Percentiles rank a stretch among this genome's conserved stretches.
phyloP scores from a whole-genome alignment of 2,888 invertebrate species.

The Stenoptilia bipunctidactyla region DNA sequence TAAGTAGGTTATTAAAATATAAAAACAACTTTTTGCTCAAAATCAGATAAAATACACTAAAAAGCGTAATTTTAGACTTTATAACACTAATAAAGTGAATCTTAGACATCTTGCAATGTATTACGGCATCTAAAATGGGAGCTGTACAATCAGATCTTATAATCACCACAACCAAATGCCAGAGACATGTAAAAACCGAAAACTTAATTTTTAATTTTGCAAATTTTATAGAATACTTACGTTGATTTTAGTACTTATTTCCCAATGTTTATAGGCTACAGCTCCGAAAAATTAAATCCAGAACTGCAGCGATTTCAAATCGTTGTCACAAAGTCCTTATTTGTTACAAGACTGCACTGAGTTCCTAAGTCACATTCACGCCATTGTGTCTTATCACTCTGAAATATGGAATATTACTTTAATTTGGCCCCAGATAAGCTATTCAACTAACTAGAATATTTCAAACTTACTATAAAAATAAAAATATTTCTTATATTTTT shows the following conservation, averaged over 20 bases:
- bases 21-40: neutral
- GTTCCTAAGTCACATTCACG: conserved; percentile 49
- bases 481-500: neutral
- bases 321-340: conserved; percentile 48
- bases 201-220: conserved; percentile 21
- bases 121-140: neutral
- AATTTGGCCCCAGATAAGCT: neutral
- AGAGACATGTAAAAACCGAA: conserved; percentile 6
- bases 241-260: conserved; percentile 21
- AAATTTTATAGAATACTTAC: conserved; percentile 20
- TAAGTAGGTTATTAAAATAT: conserved; percentile 48
- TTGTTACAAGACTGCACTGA: conserved; percentile 46
- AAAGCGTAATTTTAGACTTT: neutral
- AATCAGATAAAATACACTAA: neutral
- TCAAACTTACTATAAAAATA: neutral
- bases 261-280: conserved; percentile 22
- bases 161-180: conserved; percentile 7
- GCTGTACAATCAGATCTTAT: conserved; percentile 7
- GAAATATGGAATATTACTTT: neutral
- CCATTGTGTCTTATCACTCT: conserved; percentile 39
- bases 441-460: neutral
- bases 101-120: neutral
- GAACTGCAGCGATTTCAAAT: conserved; percentile 32
- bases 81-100: neutral
- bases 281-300: conserved; percentile 34